Base-by-base conservation (phyloP, 2,888 invertebrate genomes). In the Synanthedon myopaeformis region DNA sequence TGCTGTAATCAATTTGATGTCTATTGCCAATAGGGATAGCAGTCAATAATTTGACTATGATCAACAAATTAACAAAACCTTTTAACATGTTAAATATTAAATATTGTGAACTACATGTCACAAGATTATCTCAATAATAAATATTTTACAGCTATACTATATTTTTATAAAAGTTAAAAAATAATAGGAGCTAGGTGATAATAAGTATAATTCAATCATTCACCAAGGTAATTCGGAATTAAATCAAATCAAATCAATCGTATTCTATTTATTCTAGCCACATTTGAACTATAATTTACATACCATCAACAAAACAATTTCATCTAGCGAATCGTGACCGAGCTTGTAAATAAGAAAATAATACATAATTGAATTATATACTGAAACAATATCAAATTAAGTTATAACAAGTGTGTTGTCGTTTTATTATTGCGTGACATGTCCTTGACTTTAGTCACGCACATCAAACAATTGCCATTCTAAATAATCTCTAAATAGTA, bases 281-380 rank as follows among this genome's bases (percentile, higher is more conserved):
- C 45, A 45, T 45, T 58, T 57, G 35, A 35, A 52, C 57, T 64
- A 67, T 68, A 76, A 80, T 79, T 79, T 72, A 66, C 74, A 69
- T 73, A 64, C 71, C 72, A 12, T 50, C 23, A 45, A 35, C 35
- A 35, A 55, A 19, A 67, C 69, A 67, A 72, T 71, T 69, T 70
- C 62, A 67, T 73, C 70, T 63, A 63, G 57, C 59, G 63, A 66
- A 64, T 83, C 84, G 84, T 84, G 84, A 83, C 80, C 71, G 60
- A 61, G 67, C 59, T 57, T 56, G 65, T 63, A 72, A 70, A 79
- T 79, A 69, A 78, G 70, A 64, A 78, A 84, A 82, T 77, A 73
- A 76, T 69, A 73, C 65, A 74, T 82, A 79, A 84, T 81, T 82
- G 76, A 79, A 80, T 83, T 79, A 81, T 76, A 79, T 82, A 81